A percentile compares a stretch with the other conserved stretches of the same genome.
Conservation (phyloP, 2,888 invertebrate genomes). For the Drosophila koepferae region DNA sequence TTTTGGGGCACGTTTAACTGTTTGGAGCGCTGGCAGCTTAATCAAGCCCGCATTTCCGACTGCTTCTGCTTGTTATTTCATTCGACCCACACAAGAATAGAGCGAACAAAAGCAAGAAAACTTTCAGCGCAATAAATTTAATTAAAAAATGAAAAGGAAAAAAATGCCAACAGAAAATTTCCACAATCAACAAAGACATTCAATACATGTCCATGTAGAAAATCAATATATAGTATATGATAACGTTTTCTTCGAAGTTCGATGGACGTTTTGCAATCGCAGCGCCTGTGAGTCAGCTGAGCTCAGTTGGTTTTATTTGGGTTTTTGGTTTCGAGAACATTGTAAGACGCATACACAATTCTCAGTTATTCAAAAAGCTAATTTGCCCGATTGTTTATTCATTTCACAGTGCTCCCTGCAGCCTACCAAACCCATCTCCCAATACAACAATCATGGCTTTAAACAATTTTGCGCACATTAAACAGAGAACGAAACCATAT, state of each 20-base stretch:
- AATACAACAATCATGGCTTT: conserved; percentile 16
- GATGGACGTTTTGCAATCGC: conserved; percentile 33
- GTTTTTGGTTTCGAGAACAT: conserved; percentile 18
- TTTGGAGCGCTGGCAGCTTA: conserved; percentile 12
- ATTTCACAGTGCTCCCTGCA: conserved; percentile 37
- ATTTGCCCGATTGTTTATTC: conserved; percentile 73
- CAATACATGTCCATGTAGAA: conserved; percentile 23
- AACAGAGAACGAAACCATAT: conserved; percentile 11
- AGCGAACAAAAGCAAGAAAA: conserved; percentile 14
- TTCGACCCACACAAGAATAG: conserved; percentile 32
- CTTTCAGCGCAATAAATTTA: conserved; percentile 38
- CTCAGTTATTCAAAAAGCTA: conserved; percentile 51
- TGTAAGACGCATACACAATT: conserved; percentile 23
- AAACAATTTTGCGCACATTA: conserved; percentile 41
- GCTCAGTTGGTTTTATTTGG: conserved; percentile 6
- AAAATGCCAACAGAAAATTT: conserved; percentile 21
- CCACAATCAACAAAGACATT: conserved; percentile 41
- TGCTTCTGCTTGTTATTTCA: conserved; percentile 11
- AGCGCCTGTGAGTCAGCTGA: conserved; percentile 41
- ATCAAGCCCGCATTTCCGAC: conserved; percentile 50
- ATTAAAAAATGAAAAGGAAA: conserved; percentile 32
- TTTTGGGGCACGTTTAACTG: conserved; percentile 11
- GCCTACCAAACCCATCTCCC: neutral
- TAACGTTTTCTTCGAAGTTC: conserved; percentile 27
- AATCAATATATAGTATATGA: conserved; percentile 11